Conservation (phyloP, 2,797 vertebrate species). For the Masticophis lateralis region DNA sequence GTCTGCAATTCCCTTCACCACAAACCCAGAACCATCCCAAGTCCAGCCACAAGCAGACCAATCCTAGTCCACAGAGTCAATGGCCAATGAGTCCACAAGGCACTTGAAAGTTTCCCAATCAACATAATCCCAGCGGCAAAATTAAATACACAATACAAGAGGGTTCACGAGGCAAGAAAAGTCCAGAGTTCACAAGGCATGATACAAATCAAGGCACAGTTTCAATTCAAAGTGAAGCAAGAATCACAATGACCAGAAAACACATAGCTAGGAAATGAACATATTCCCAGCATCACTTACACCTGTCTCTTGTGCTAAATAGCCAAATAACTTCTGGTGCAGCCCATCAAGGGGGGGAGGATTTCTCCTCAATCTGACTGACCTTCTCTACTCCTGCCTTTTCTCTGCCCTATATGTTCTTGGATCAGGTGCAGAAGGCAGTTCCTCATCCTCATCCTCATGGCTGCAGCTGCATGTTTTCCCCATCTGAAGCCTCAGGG, state of each 20-base stretch:
- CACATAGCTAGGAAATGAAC: background rate
- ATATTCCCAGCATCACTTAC: background rate
- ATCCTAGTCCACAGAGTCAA: background rate
- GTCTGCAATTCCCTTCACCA: background rate
- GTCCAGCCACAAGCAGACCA: background rate
- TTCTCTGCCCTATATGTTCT: background rate
- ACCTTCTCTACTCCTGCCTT: background rate
- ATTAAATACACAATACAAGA: background rate
- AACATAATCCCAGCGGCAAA: background rate
- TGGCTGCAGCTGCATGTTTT: background rate
- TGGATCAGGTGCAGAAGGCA: background rate
- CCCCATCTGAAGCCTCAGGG: background rate
- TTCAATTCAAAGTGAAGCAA: background rate
- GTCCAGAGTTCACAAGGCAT: background rate
- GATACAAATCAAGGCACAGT: background rate
- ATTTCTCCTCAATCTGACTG: background rate
- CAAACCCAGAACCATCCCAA: background rate
- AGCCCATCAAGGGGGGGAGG: too few relatives aligned
- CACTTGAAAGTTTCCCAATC: background rate
- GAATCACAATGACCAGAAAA: background rate
- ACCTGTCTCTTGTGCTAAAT: background rate
- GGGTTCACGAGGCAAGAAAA: background rate
- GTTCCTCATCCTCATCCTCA: background rate
- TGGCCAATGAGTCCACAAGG: background rate
- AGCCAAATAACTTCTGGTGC: background rate